Conservation (phyloP, 2,797 vertebrate genomes). For the Sebastes kiyomatsui region DNA sequence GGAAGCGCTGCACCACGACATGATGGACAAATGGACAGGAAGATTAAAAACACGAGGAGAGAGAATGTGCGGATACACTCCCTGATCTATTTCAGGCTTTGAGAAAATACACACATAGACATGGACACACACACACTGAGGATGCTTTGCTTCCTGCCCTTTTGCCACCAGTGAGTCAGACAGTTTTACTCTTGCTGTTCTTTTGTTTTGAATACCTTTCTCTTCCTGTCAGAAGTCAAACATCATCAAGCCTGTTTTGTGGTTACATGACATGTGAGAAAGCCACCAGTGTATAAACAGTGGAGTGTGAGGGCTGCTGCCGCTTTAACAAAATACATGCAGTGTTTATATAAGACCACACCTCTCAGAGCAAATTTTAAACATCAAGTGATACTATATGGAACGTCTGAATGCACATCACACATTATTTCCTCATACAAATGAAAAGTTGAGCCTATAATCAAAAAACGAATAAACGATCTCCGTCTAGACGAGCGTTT, state of each 20-base stretch:
- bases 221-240: slow-evolving; percentile 54
- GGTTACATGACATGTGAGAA: slow-evolving; percentile 12
- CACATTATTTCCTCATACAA: not conserved
- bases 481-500: too few relatives aligned
- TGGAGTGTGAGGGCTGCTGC: not conserved
- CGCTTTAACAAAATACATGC: not conserved
- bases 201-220: slow-evolving; percentile 69
- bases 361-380: not conserved
- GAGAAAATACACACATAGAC: slow-evolving; percentile 46
- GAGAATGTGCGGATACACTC: slow-evolving; percentile 78
- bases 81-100: slow-evolving; percentile 75
- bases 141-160: slow-evolving; percentile 69
- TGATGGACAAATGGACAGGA: slow-evolving; percentile 78
- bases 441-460: not conserved
- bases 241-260: slow-evolving; percentile 23
- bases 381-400: not conserved
- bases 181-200: slow-evolving; percentile 49
- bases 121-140: slow-evolving; percentile 25
- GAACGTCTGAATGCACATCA: not conserved
- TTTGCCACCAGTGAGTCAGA: slow-evolving; percentile 62
- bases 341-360: not conserved
- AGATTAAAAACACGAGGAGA: slow-evolving; percentile 72
- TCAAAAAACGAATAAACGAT: too few relatives aligned
- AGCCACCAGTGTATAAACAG: slow-evolving; percentile 2
- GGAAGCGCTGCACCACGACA: slow-evolving; percentile 66